Percentiles rank a stretch among this genome's conserved stretches.
These are phyloP conservation scores for Cheilosia vernalis DNA, from an alignment of 2,888 invertebrate species.

Conservation along the genomic window DNA sequence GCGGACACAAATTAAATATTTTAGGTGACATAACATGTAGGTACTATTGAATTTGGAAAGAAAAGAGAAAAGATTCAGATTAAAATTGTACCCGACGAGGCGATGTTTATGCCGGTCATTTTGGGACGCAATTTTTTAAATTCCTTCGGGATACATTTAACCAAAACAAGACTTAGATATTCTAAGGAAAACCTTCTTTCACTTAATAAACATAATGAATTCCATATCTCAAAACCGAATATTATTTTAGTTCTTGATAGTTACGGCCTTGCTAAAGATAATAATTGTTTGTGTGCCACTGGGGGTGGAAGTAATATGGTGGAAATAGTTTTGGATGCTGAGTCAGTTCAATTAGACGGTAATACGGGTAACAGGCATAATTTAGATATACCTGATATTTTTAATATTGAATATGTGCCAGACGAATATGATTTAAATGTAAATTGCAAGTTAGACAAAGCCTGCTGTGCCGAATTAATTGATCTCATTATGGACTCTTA, in stretches of 20 bases:
- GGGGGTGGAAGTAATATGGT: background rate
- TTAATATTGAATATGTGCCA: background rate
- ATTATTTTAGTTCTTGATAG: background rate
- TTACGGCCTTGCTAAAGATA: background rate
- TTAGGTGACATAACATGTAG: background rate
- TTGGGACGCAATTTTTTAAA: constrained; percentile 8
- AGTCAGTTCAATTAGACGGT: background rate
- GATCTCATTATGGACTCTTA: background rate
- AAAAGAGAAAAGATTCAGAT: constrained; percentile 3
- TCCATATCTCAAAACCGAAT: background rate
- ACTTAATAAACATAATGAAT: background rate
- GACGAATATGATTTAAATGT: background rate
- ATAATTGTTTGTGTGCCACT: background rate
- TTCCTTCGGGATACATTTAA: background rate
- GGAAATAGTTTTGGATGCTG: background rate
- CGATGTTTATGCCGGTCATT: background rate
- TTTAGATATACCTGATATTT: constrained; percentile 1
- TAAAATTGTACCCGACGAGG: constrained; percentile 4
- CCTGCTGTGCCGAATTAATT: constrained; percentile 1
- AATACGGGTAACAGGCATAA: background rate
- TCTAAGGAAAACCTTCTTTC: background rate
- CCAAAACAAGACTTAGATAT: background rate
- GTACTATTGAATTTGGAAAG: background rate
- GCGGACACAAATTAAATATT: too few species aligned
- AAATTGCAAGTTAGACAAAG: background rate